Conservation (phyloP, 2,797 vertebrate species). For the Thalassophryne amazonica region DNA sequence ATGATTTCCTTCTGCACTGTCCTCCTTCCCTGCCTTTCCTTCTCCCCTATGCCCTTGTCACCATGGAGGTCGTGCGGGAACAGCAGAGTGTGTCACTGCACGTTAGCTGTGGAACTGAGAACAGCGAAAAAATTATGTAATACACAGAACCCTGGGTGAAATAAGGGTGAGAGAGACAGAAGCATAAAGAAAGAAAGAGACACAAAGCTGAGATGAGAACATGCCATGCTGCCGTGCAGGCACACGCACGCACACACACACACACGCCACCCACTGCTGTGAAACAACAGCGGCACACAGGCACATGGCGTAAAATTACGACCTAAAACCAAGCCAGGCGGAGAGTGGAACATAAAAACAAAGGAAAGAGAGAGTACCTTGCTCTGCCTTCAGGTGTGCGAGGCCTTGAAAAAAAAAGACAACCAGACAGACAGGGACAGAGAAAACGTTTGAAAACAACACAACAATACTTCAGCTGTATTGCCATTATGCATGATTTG, state of each 20-base stretch:
- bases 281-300: too few species aligned
- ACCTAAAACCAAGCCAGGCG: constrained; percentile 44
- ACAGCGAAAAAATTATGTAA: constrained; percentile 58
- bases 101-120: constrained; percentile 50
- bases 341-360: constrained; percentile 18
- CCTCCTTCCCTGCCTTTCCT: neutral
- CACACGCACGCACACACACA: too few species aligned
- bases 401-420: constrained; percentile 86
- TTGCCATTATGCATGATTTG: constrained; percentile 80
- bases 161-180: constrained; percentile 21
- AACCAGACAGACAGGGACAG: constrained; percentile 59
- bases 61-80: constrained; percentile 38
- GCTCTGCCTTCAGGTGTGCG: constrained; percentile 95
- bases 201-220: constrained; percentile 40
- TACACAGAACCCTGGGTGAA: constrained; percentile 48
- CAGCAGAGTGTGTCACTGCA: constrained; percentile 48
- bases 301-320: constrained; percentile 21
- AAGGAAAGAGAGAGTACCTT: constrained; percentile 85
- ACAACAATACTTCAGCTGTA: constrained; percentile 76
- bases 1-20: constrained; percentile 10
- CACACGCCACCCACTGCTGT: too few species aligned
- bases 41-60: neutral
- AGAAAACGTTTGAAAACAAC: constrained; percentile 66
- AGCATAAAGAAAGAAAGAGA: neutral
- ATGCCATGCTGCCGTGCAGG: constrained; percentile 44